phyloP scores from a whole-genome alignment of 2,888 invertebrate genomes.

The Ceriagrion tenellum region DNA sequence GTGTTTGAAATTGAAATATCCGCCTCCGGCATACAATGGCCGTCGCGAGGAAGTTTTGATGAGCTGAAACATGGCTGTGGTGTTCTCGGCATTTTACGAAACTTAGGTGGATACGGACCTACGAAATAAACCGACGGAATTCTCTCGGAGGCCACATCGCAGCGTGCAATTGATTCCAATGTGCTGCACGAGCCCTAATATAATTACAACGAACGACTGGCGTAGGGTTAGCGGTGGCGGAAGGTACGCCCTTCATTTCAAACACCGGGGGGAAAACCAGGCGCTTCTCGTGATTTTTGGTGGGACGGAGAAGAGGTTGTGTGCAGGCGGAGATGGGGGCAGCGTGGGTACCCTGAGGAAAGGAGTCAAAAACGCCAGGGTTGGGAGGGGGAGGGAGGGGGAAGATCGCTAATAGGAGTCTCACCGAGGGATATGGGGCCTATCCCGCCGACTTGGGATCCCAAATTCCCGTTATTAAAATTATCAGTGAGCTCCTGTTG shows the following conservation, averaged over 20 bases:
- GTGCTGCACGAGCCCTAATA: not conserved
- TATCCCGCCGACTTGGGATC: too few relatives aligned
- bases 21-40: too few relatives aligned
- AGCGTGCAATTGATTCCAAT: not conserved
- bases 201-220: not conserved
- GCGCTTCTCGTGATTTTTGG: not conserved
- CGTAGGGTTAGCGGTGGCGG: not conserved
- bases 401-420: not conserved
- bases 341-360: not conserved
- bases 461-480: too few relatives aligned
- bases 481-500: too few relatives aligned
- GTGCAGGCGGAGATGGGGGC: too few relatives aligned
- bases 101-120: not conserved
- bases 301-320: not conserved
- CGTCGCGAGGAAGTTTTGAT: not conserved
- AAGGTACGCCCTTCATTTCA: not conserved
- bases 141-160: not conserved
- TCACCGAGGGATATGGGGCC: not conserved
- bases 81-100: not conserved
- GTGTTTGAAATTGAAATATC: too few relatives aligned
- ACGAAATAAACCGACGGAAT: not conserved
- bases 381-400: not conserved
- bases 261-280: not conserved
- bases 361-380: not conserved
- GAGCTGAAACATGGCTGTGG: not conserved